Conservation (phyloP, 2,113 vertebrate genomes). For the Puma concolor region DNA sequence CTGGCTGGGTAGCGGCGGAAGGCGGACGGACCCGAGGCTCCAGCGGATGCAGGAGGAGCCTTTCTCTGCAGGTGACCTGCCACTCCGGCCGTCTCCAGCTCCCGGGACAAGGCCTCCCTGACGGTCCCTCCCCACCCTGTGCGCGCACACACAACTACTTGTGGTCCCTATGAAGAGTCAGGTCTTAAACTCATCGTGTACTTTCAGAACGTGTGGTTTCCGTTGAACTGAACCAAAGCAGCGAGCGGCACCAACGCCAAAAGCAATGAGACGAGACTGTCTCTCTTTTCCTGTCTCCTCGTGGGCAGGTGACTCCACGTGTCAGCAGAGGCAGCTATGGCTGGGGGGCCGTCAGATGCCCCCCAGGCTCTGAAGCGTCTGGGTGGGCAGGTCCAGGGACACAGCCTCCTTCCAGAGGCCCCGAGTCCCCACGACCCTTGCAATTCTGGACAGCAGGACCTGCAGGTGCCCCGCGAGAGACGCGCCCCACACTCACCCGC, state of each 20-base stretch:
- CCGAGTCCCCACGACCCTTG: too few species aligned
- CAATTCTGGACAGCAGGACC: background rate
- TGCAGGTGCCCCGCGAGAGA: too few species aligned
- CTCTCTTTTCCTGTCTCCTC: background rate
- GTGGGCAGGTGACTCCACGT: background rate
- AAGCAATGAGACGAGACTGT: fast-evolving
- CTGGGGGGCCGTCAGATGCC: background rate
- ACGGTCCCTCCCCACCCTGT: fast-evolving
- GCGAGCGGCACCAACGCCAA: fast-evolving
- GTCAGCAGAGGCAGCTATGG: background rate
- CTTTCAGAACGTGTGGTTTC: background rate
- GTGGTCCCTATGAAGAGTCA: background rate
- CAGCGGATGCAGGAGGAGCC: background rate
- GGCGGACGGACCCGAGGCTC: background rate
- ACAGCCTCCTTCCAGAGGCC: background rate
- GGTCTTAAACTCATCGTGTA: background rate
- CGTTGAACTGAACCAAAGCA: background rate
- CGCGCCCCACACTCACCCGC: constrained; percentile 83
- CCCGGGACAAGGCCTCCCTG: background rate
- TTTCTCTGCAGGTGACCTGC: fast-evolving
- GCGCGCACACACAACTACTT: too few species aligned
- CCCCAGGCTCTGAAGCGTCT: background rate
- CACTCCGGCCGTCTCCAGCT: background rate
- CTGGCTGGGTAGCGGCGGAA: background rate
- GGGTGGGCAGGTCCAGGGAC: too few species aligned